A percentile compares a stretch with the other conserved stretches of the same genome.
phyloP scores from a whole-genome alignment of 1,140 invertebrate species.

The Sitobion miscanthi region DNA sequence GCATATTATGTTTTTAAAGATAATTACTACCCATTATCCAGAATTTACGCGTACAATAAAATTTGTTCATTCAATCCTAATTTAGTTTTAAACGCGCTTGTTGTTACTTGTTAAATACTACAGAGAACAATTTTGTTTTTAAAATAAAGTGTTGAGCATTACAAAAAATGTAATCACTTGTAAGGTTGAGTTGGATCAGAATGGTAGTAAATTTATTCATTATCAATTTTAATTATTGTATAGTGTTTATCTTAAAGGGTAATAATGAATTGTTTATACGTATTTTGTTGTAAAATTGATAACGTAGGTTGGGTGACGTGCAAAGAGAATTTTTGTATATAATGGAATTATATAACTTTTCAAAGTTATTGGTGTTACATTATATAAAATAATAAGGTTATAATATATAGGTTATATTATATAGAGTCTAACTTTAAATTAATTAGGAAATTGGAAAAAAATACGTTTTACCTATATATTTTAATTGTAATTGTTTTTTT shows the following conservation, averaged over 20 bases:
- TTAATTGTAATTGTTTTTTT: conserved; percentile 58
- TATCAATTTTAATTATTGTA: neutral
- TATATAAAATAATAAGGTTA: neutral
- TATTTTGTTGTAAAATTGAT: neutral
- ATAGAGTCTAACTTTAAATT: neutral
- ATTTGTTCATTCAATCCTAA: neutral
- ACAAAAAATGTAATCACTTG: neutral
- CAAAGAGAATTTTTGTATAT: neutral
- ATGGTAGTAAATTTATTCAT: neutral
- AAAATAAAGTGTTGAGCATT: neutral
- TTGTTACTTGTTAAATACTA: neutral
- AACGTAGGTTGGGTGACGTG: neutral
- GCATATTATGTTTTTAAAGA: neutral
- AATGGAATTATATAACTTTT: neutral
- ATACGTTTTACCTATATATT: neutral
- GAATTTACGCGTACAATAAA: neutral
- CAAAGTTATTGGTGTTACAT: neutral
- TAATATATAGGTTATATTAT: no score
- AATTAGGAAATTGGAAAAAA: neutral
- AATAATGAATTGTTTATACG: neutral
- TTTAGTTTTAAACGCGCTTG: neutral
- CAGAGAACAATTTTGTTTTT: neutral
- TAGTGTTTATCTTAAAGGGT: neutral
- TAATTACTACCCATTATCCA: neutral
- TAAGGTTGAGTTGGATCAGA: neutral